Base-by-base conservation (phyloP, 1,140 invertebrate genomes). In the Phymorhynchus buccinoides region DNA sequence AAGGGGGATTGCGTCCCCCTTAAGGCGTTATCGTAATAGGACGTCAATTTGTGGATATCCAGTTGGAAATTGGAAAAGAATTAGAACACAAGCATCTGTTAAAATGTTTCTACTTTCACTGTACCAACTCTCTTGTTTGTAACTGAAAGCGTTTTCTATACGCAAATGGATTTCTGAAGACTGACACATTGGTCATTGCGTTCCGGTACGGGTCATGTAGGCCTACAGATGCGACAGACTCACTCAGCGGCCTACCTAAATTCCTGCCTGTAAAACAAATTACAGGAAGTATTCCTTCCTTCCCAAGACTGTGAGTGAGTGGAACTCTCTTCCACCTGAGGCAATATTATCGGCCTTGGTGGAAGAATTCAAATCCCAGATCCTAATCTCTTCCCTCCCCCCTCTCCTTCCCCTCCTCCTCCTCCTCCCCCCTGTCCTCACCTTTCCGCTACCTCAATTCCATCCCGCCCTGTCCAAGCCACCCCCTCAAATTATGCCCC, bases 361-460 rank as follows among this genome's bases (percentile, higher is more conserved):
- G 6, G 68, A 73, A 27, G 68, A 32, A 30, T 9, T 27, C 27
- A 12, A 30, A 9, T 3, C 6, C 30, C 9, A n/a, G n/a, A 7
- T 73, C 68, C 6, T 7, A 32, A 12, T 73, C 68, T 73, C 27
- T 6, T 6, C 6, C 27, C 35, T 6, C 6, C 27, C 68, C 6
- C 68, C 35, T 37, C 6, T 37, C 35, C 68, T 73, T 27, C 41
- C 30, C 39, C 2, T 37, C 52, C 12, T 82, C 30, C 1, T 37
- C n/a, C 80, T 3, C 80, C 52, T 37, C 37, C 52, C 52, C 30
- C 52, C 80, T 82, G n/a, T 35, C 35, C n/a, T 82, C 80, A 14
- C 80, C 52, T 44, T 52, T 44, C 22, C 30, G 48, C 39, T 52
- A 39, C 3, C 12, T 12, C 56, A n/a, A 30, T 37, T 52, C 1